These are phyloP conservation scores for Charina bottae DNA, from an alignment of 2,113 vertebrate species.

Conservation along the genomic window DNA sequence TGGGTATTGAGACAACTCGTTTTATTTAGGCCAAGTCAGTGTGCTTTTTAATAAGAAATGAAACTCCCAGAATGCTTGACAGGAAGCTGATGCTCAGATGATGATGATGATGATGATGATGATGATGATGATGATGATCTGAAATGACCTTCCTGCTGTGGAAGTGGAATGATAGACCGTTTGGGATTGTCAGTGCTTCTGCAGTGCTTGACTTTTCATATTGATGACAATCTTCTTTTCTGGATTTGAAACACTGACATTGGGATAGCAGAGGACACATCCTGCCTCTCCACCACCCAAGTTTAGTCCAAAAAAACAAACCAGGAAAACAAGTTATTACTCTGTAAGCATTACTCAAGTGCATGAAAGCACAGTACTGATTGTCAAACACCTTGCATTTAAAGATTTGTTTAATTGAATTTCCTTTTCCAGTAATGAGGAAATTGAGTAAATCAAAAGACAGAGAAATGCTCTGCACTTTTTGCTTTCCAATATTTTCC, in stretches of 20 bases:
- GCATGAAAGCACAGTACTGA: background rate
- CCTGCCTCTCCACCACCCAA: background rate
- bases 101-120: background rate
- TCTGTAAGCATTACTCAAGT: background rate
- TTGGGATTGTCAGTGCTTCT: background rate
- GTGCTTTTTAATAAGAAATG: background rate
- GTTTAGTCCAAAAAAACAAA: background rate
- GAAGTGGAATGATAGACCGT: background rate
- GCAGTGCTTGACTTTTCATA: background rate
- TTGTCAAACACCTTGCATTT: background rate
- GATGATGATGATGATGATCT: background rate
- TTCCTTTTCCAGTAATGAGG: constrained; percentile 13
- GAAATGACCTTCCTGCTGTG: background rate
- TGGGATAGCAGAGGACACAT: background rate
- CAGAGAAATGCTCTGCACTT: background rate
- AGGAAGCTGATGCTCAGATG: background rate
- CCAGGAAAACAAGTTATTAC: background rate
- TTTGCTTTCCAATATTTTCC: constrained; percentile 18
- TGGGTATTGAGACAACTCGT: background rate
- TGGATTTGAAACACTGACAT: background rate
- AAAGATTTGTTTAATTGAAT: background rate
- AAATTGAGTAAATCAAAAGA: constrained; percentile 36
- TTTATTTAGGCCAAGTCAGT: background rate
- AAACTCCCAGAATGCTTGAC: background rate
- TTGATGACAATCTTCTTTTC: background rate